Conservation (phyloP, 2,888 invertebrate species). For the Hermodice carunculata region DNA sequence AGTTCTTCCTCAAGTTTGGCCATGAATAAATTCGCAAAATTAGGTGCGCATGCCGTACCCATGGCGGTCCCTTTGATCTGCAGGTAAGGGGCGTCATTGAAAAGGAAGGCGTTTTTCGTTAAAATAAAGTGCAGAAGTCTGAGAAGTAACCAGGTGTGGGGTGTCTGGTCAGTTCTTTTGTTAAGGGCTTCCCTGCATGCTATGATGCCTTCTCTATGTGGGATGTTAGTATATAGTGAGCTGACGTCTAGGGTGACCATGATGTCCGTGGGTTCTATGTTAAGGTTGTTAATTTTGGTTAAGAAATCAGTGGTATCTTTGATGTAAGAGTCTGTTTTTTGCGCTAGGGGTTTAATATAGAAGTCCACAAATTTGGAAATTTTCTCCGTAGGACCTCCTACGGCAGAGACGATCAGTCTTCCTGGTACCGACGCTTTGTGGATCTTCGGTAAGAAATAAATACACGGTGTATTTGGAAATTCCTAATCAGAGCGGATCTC, state of each 20-base stretch:
- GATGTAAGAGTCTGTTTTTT: background rate
- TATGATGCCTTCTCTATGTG: background rate
- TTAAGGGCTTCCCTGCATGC: no score
- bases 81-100: no score
- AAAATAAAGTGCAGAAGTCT: no score
- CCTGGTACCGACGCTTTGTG: background rate
- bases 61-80: no score
- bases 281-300: background rate
- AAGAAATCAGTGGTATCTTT: constrained; percentile 5
- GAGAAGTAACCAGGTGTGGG: no score
- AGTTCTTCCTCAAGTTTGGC: no score
- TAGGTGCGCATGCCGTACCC: no score
- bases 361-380: background rate
- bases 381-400: constrained; percentile 5
- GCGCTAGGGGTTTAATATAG: background rate
- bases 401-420: constrained; percentile 1
- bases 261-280: background rate
- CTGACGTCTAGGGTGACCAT: constrained; percentile 1
- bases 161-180: no score
- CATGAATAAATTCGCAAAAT: no score
- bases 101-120: no score
- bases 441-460: constrained; percentile 10
- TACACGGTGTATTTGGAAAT: background rate
- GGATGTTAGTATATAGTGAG: constrained; percentile 8
- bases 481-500: no score